These are phyloP conservation scores for Labia minor DNA, from an alignment of 2,888 invertebrate genomes.

Conservation along the genomic window DNA sequence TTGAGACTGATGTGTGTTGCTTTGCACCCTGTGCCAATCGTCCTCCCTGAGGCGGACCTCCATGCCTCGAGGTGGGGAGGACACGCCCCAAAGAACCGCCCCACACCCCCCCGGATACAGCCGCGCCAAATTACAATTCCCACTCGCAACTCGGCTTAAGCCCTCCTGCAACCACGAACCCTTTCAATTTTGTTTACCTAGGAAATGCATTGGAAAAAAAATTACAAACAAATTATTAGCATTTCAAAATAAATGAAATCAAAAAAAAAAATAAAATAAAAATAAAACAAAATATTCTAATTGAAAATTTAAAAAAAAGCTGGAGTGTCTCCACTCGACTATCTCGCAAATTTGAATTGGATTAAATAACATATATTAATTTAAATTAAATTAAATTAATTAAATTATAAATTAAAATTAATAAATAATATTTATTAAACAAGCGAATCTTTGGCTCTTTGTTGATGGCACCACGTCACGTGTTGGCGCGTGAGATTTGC, in stretches of 20 bases:
- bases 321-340: no score
- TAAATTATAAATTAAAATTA: no score
- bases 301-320: no score
- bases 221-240: neutral
- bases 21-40: conserved; percentile 7
- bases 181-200: no score
- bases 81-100: neutral
- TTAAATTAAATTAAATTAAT: no score
- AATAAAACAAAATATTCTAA: neutral
- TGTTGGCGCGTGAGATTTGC: no score
- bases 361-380: no score
- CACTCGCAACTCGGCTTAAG: neutral
- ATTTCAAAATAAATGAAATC: neutral
- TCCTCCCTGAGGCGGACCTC: neutral
- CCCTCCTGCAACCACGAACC: neutral
- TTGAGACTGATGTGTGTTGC: neutral
- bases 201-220: neutral
- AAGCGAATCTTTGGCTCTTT: no score
- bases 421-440: no score
- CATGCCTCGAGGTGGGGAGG: neutral
- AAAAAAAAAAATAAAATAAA: neutral
- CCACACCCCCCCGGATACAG: neutral
- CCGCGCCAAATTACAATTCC: neutral
- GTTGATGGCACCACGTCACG: no score
- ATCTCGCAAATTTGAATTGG: no score